A percentile compares a stretch with the other conserved stretches of the same genome.
Evolutionary conservation across 2,888 invertebrate species (phyloP).

Genomic region (Halocaridina rubra): DNA sequence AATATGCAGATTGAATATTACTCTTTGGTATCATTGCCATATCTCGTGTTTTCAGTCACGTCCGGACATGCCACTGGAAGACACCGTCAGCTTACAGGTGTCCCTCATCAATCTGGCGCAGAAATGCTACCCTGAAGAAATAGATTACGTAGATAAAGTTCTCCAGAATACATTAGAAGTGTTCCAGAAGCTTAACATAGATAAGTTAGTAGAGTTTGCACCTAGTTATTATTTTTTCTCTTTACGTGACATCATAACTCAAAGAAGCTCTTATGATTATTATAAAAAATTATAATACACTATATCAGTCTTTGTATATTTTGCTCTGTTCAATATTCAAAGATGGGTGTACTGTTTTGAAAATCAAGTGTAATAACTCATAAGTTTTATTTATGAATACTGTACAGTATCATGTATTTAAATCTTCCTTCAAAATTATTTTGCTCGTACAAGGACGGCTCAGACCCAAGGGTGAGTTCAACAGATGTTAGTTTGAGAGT

Average conservation of each 20-base stretch:
- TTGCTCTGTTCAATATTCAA: no score
- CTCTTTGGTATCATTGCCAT: not conserved
- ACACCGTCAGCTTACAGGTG: constrained; percentile 94
- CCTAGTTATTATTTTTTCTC: no score
- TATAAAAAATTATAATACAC: no score
- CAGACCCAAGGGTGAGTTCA: constrained; percentile 1
- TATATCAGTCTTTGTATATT: no score
- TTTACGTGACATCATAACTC: no score
- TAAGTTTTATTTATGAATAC: no score
- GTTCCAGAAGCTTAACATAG: constrained; percentile 87
- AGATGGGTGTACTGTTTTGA: no score
- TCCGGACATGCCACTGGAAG: constrained; percentile 94
- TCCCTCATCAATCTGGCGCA: constrained; percentile 93
- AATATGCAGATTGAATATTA: not conserved
- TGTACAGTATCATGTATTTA: not conserved
- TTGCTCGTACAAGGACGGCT: not conserved
- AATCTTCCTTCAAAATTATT: not conserved
- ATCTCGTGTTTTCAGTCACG: constrained; percentile 77
- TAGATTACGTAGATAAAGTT: constrained; percentile 95
- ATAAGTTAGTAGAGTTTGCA: constrained; percentile 77
- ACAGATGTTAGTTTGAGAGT: no score
- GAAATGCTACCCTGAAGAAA: constrained; percentile 94
- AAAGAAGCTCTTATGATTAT: no score
- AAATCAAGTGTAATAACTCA: no score
- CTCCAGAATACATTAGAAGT: constrained; percentile 90